A percentile compares a stretch with the other conserved stretches of the same genome.
These are phyloP conservation scores for Caretta caretta DNA, from an alignment of 2,113 vertebrate species.

Conservation along the genomic window DNA sequence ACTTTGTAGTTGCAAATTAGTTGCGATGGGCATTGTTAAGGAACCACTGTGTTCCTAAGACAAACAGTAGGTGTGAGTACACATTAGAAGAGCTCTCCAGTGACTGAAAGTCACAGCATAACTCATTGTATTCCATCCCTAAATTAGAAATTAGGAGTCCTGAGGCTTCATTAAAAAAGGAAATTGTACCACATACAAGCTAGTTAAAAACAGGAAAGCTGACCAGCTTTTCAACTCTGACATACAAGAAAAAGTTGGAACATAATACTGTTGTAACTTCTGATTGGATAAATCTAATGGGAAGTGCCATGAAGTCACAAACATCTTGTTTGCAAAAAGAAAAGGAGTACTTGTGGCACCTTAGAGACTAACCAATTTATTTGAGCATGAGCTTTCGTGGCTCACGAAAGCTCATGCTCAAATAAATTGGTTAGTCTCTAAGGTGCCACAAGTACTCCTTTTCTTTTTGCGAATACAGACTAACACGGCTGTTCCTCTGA, in stretches of 20 bases:
- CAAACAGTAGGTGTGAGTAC: slow-evolving; percentile 49
- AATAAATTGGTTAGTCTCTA: no score
- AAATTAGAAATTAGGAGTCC: slow-evolving; percentile 72
- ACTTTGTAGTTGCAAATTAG: slow-evolving; percentile 71
- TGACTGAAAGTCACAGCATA: slow-evolving; percentile 65
- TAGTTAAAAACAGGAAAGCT: slow-evolving; percentile 45
- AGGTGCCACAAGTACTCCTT: no score
- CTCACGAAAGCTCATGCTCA: no score
- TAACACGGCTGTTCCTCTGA: no score
- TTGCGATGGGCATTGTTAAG: slow-evolving; percentile 79
- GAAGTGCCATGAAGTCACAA: neutral
- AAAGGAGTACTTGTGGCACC: no score
- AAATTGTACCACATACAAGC: slow-evolving; percentile 53
- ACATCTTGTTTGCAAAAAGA: neutral
- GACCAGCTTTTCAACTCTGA: slow-evolving; percentile 35
- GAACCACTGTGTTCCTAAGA: slow-evolving; percentile 52
- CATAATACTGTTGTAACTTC: slow-evolving; percentile 41
- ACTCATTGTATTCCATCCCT: slow-evolving; percentile 63
- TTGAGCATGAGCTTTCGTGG: no score
- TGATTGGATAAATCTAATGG: neutral
- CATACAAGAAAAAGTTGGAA: slow-evolving; percentile 28
- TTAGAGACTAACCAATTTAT: no score
- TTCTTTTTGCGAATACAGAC: no score
- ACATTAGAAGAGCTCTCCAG: slow-evolving; percentile 56
- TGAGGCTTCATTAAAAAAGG: slow-evolving; percentile 67